A percentile compares a stretch with the other conserved stretches of the same genome.
Evolutionary conservation across 2,797 vertebrate species (phyloP).

Genomic region (Scolopax bukidnonensis): DNA sequence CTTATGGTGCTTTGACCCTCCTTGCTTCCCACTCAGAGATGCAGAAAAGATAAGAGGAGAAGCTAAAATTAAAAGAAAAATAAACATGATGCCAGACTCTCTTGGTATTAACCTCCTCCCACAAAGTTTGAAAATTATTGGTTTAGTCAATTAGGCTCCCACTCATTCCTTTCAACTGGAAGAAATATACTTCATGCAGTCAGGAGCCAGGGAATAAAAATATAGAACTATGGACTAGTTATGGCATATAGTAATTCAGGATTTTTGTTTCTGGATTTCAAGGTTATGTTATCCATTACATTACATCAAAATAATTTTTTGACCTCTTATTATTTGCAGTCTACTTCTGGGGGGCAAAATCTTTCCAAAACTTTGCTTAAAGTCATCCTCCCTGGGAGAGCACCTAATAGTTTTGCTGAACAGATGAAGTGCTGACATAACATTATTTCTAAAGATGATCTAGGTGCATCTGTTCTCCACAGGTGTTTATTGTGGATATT

Average conservation of each 20-base stretch:
- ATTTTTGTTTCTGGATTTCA: background rate
- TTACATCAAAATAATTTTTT: background rate
- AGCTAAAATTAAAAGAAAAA: background rate
- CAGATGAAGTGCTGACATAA: background rate
- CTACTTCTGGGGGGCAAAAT: background rate
- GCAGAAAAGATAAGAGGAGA: background rate
- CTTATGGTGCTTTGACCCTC: background rate
- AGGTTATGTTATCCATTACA: background rate
- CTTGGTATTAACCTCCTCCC: conserved; percentile 15
- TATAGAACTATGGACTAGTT: background rate
- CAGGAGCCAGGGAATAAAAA: background rate
- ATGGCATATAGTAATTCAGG: background rate
- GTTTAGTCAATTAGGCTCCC: conserved; percentile 46
- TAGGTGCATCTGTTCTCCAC: background rate
- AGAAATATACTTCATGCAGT: background rate
- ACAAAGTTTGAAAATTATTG: conserved; percentile 45
- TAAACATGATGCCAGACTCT: conserved; percentile 13
- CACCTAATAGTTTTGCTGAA: background rate
- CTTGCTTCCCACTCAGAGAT: background rate
- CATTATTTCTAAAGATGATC: background rate
- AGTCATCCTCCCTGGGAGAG: background rate
- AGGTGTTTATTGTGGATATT: background rate
- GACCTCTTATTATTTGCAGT: background rate
- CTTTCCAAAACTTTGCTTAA: background rate
- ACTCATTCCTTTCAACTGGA: conserved; percentile 2